phyloP scores from a whole-genome alignment of 2,113 vertebrate genomes.

The Nestor notabilis region DNA sequence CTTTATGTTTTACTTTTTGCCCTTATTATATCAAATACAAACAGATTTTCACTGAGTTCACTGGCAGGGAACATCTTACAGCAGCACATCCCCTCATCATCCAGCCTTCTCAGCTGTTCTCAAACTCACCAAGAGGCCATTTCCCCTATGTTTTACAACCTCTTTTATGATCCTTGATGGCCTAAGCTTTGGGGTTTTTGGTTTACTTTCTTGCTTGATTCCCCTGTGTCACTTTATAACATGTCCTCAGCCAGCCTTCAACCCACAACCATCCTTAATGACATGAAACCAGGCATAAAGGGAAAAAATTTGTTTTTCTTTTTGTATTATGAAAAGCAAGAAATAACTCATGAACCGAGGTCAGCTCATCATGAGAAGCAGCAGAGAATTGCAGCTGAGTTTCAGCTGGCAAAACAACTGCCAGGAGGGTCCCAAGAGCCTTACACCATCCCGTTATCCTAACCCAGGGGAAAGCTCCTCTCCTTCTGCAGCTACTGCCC shows the following conservation, averaged over 20 bases:
- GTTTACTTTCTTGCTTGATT: constrained; percentile 32
- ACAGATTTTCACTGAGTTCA: constrained; percentile 50
- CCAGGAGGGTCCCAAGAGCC: background rate
- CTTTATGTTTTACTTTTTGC: constrained; percentile 37
- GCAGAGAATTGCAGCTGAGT: background rate
- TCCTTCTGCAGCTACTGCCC: background rate
- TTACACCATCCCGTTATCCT: rapidly evolving
- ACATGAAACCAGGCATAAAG: background rate
- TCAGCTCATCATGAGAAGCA: background rate
- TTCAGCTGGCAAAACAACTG: background rate
- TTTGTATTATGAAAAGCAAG: background rate
- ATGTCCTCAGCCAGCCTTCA: background rate
- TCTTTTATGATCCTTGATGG: constrained; percentile 28
- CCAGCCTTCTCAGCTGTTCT: constrained; percentile 27
- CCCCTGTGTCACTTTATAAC: background rate
- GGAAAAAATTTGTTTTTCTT: background rate
- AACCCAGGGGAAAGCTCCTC: background rate
- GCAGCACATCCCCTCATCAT: constrained; percentile 48
- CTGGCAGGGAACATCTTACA: constrained; percentile 49
- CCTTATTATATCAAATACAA: constrained; percentile 46
- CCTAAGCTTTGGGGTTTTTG: background rate
- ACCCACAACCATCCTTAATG: background rate
- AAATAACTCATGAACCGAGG: background rate
- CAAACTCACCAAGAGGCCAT: constrained; percentile 41
- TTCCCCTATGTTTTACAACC: constrained; percentile 34